Percentiles rank a stretch among this genome's conserved stretches.
Evolutionary conservation across 2,888 invertebrate genomes (phyloP).

Genomic region (Mamestra brassicae): DNA sequence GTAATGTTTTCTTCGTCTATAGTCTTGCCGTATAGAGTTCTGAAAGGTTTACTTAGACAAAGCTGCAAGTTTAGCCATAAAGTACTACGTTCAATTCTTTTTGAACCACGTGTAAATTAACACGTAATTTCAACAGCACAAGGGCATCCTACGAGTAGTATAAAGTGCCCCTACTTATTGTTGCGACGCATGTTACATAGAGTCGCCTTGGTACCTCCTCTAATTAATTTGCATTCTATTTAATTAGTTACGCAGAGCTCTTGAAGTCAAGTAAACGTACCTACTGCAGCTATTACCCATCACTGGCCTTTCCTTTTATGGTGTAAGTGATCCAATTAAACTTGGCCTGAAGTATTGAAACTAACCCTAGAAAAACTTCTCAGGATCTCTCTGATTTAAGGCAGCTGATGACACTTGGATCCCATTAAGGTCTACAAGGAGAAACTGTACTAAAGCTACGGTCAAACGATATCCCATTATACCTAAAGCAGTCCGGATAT

Average conservation of each 20-base stretch:
- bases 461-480: slow-evolving; percentile 33
- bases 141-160: slow-evolving; percentile 46
- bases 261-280: slow-evolving; percentile 28
- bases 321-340: slow-evolving; percentile 9
- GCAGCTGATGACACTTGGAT: slow-evolving; percentile 8
- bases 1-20: no score
- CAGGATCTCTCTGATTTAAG: slow-evolving; percentile 8
- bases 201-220: slow-evolving; percentile 51
- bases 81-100: not conserved
- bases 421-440: slow-evolving; percentile 6
- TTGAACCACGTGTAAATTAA: slow-evolving; percentile 25
- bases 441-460: slow-evolving; percentile 7
- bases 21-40: not conserved
- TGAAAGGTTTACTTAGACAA: not conserved
- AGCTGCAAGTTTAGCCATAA: not conserved
- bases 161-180: slow-evolving; percentile 35
- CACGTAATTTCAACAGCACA: slow-evolving; percentile 57
- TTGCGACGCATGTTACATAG: slow-evolving; percentile 46
- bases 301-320: slow-evolving; percentile 5
- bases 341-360: not conserved
- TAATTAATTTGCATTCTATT: slow-evolving; percentile 61
- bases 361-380: not conserved
- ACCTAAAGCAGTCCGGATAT: slow-evolving; percentile 37
- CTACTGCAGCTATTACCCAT: not conserved
- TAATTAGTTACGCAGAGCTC: slow-evolving; percentile 48